Percentiles rank a stretch among this genome's conserved stretches.
phyloP scores from a whole-genome alignment of 2,113 vertebrate species.

The Hiodon tergisus region DNA sequence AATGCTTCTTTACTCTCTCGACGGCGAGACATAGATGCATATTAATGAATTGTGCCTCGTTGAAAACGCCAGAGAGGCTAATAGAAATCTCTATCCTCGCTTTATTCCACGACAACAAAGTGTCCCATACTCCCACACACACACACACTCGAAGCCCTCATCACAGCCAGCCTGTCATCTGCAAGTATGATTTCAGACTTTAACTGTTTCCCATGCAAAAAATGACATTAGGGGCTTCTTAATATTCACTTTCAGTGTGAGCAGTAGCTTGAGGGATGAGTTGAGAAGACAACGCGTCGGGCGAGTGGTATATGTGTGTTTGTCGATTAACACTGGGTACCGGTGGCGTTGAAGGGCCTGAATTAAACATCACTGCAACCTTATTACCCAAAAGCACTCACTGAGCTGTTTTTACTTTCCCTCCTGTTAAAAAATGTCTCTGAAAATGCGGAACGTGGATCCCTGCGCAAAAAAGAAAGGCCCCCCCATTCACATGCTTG shows the following conservation, averaged over 20 bases:
- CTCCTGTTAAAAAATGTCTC: too few species aligned
- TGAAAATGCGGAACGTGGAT: too few species aligned
- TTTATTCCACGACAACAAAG: neutral
- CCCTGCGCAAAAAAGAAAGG: too few species aligned
- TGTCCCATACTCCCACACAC: neutral
- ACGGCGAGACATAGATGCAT: constrained; percentile 15
- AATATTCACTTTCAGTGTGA: constrained; percentile 10
- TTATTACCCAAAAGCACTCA: neutral
- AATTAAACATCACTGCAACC: neutral
- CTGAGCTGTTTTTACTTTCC: too few species aligned
- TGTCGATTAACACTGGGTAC: neutral
- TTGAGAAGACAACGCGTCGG: neutral
- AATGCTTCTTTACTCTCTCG: constrained; percentile 8
- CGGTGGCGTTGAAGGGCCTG: neutral
- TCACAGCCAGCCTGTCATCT: neutral
- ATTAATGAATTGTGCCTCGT: constrained; percentile 21
- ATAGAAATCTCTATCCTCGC: neutral
- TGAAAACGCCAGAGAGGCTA: neutral
- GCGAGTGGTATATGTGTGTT: neutral
- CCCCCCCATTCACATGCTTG: too few species aligned
- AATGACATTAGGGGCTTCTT: neutral
- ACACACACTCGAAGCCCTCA: neutral
- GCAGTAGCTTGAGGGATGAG: neutral
- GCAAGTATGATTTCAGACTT: neutral
- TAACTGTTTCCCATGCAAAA: neutral